Percentiles rank a stretch among this genome's conserved stretches.
phyloP scores from a whole-genome alignment of 2,888 invertebrate species.

The Perizoma affinitatum region DNA sequence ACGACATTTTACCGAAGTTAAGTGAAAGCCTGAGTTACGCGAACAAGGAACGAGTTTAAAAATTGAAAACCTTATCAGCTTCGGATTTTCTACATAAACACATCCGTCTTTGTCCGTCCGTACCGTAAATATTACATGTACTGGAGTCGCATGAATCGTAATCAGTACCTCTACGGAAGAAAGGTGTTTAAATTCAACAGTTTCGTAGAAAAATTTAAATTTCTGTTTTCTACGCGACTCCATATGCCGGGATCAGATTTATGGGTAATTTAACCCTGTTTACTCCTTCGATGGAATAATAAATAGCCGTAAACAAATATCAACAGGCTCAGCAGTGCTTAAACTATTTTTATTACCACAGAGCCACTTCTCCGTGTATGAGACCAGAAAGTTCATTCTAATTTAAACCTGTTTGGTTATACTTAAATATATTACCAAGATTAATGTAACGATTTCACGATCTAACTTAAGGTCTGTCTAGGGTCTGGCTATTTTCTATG shows the following conservation, averaged over 20 bases:
- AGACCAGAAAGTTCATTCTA: too few species aligned
- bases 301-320: constrained; percentile 55
- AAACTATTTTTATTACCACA: constrained; percentile 26
- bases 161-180: constrained; percentile 58
- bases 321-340: constrained; percentile 43
- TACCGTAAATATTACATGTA: constrained; percentile 28
- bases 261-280: constrained; percentile 70
- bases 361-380: too few species aligned
- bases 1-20: constrained; percentile 6
- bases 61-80: constrained; percentile 9
- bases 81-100: constrained; percentile 15
- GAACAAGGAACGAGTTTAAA: background rate
- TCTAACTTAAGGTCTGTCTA: too few species aligned
- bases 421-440: too few species aligned
- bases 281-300: constrained; percentile 65
- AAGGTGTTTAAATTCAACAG: constrained; percentile 60
- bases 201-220: constrained; percentile 74
- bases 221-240: constrained; percentile 55
- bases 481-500: too few species aligned
- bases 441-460: too few species aligned
- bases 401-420: too few species aligned
- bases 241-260: constrained; percentile 56
- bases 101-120: constrained; percentile 27
- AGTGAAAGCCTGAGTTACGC: background rate
- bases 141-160: constrained; percentile 58